These are phyloP conservation scores for Tretioscincus oriximinensis DNA, from an alignment of 2,113 vertebrate genomes.

Conservation along the genomic window DNA sequence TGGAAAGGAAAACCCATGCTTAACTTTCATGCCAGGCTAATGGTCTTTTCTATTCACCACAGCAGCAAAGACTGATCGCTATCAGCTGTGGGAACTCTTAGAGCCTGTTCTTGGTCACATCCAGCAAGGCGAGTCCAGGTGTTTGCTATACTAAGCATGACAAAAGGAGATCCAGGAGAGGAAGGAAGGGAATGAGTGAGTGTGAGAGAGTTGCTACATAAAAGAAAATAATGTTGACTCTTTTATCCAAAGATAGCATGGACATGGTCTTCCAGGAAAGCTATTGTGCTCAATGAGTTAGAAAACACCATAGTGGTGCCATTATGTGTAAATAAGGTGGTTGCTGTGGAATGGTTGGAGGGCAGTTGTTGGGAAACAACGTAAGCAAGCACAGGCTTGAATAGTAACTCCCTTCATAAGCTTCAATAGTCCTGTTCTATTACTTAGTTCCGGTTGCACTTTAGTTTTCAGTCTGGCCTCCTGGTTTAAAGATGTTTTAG, in stretches of 20 bases:
- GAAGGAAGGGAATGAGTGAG: too few species aligned
- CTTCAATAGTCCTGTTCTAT: neutral
- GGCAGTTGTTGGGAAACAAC: conserved; percentile 6
- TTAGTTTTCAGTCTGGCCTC: neutral
- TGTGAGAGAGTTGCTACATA: neutral
- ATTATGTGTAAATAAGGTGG: neutral
- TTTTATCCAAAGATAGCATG: neutral
- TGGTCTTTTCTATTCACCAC: conserved; percentile 6
- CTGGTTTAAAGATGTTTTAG: neutral
- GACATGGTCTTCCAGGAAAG: neutral
- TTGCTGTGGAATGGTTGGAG: neutral
- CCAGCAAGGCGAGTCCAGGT: neutral
- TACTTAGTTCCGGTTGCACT: neutral
- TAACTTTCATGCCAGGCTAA: neutral
- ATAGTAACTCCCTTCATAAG: neutral
- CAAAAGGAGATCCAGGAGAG: neutral
- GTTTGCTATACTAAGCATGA: neutral
- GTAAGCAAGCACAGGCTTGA: conserved; percentile 14
- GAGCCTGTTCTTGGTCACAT: conserved; percentile 8
- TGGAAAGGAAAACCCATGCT: neutral
- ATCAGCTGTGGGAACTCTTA: neutral
- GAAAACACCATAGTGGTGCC: neutral
- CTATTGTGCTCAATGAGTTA: neutral
- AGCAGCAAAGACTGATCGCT: neutral
- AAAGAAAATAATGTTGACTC: neutral